Evolutionary conservation across 1,140 invertebrate species (phyloP), one percentile per base, ranked within the genome.

Genomic region (Drosophila equinoxialis): DNA sequence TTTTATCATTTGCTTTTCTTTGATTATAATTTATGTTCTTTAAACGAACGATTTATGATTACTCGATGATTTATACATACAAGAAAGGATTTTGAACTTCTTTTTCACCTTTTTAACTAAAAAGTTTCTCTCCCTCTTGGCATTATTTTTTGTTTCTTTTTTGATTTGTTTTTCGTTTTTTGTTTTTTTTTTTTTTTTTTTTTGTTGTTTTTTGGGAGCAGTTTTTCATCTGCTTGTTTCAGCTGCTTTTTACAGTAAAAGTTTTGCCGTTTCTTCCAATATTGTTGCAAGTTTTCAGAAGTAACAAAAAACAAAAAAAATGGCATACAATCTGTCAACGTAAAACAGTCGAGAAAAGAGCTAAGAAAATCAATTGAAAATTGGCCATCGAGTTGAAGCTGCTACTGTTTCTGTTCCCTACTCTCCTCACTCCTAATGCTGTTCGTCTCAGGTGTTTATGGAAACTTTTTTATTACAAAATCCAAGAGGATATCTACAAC

Each of bases 311-410:
- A 77, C 74, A 84, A 89, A 89, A 83, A 81, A 89, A 87, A 87
- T 87, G 74, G 84, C 84, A 87, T 90, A 87, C 84, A 87, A 87
- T 87, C 84, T 87, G 85, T 87, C 84, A 87, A 77, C 68, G 77
- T 81, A 78, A 77, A 68, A 68, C 64, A 48, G 66, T 77, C 62
- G 74, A 73, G 70, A 75, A 58, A 67, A 45, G 45, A 51, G 45
- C 45, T 51, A 51, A 45, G 74, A 89, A 89, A 90, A 90, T 89
- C 85, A 89, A 89, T 89, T 89, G 74, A 68, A 85, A 81, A 84
- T 89, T 90, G 81, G 69, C 68, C 74, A 68, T 61, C 63, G 71
- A 62, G 35, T 41, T 65, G 45, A 17, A 54, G 37, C 20, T 61
- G 59, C 13, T 20, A 23, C 48, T 51, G 57, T 37, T 20, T 20